Percentiles rank a stretch among this genome's conserved stretches.
These are phyloP conservation scores for Apodemia duryi DNA, from an alignment of 2,888 invertebrate genomes.

Conservation along the genomic window DNA sequence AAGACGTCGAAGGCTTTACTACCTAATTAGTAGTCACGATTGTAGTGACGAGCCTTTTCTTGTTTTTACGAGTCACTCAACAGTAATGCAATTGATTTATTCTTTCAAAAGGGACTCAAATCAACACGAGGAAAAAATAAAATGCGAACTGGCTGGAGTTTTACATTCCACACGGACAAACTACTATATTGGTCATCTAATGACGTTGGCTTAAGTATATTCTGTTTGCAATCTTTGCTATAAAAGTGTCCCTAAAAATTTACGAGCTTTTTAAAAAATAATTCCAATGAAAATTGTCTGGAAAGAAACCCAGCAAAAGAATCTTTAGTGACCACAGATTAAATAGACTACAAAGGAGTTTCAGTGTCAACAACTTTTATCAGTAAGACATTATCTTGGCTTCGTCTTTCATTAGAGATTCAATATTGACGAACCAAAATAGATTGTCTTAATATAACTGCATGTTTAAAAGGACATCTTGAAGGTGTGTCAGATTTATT, in stretches of 20 bases:
- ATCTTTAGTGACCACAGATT: neutral
- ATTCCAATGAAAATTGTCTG: neutral
- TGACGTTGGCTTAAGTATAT: too few species aligned
- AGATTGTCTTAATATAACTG: neutral
- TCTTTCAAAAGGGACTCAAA: too few species aligned
- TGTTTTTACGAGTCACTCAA: too few species aligned
- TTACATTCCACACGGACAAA: neutral
- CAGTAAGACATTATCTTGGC: slow-evolving; percentile 2
- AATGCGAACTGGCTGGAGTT: neutral
- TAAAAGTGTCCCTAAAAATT: neutral
- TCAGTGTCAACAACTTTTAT: slow-evolving; percentile 4
- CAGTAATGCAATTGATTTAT: too few species aligned
- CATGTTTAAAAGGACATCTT: neutral
- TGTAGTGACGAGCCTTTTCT: too few species aligned
- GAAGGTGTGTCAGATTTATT: neutral
- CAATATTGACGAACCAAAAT: neutral
- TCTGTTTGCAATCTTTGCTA: neutral
- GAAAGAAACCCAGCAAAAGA: neutral
- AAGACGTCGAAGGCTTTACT: too few species aligned
- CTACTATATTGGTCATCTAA: neutral
- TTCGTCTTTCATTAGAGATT: slow-evolving; percentile 1
- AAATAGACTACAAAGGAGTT: slow-evolving; percentile 1
- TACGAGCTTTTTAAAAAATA: neutral
- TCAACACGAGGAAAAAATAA: too few species aligned
- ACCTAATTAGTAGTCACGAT: too few species aligned